These are phyloP conservation scores for Brachyrhaphis roseni DNA, from an alignment of 2,797 vertebrate genomes.

Conservation along the genomic window DNA sequence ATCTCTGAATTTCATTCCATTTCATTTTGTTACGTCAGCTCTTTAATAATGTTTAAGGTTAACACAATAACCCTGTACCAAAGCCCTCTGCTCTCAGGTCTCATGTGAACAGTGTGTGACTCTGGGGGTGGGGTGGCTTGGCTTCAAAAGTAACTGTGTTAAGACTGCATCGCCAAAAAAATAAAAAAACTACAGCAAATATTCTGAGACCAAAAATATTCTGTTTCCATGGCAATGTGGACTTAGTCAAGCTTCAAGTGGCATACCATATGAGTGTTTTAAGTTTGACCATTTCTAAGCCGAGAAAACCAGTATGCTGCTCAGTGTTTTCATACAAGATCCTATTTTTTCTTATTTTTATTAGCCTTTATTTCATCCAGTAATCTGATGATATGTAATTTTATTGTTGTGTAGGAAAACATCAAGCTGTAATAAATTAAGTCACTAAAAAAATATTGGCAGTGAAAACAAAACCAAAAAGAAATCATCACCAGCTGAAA, in stretches of 20 bases:
- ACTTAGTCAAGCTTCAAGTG: conserved; percentile 68
- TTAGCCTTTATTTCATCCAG: neutral
- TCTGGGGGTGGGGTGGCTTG: conserved; percentile 30
- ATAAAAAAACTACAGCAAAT: conserved; percentile 17
- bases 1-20: conserved; percentile 65
- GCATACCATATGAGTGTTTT: conserved; percentile 63
- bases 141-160: conserved; percentile 46
- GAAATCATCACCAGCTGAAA: neutral
- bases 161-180: conserved; percentile 44
- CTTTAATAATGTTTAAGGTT: conserved; percentile 72
- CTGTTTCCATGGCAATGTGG: conserved; percentile 74
- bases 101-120: conserved; percentile 33
- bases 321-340: conserved; percentile 22
- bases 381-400: neutral
- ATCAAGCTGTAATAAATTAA: neutral
- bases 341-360: neutral
- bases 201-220: conserved; percentile 53
- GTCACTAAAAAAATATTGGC: neutral
- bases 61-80: conserved; percentile 41
- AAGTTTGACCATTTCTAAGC: conserved; percentile 55
- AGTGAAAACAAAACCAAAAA: too few relatives aligned
- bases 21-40: conserved; percentile 55
- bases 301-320: conserved; percentile 21
- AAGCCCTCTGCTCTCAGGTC: conserved; percentile 31
- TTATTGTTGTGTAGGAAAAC: neutral